phyloP scores from a whole-genome alignment of 2,113 vertebrate genomes.

The Lanius collurio region DNA sequence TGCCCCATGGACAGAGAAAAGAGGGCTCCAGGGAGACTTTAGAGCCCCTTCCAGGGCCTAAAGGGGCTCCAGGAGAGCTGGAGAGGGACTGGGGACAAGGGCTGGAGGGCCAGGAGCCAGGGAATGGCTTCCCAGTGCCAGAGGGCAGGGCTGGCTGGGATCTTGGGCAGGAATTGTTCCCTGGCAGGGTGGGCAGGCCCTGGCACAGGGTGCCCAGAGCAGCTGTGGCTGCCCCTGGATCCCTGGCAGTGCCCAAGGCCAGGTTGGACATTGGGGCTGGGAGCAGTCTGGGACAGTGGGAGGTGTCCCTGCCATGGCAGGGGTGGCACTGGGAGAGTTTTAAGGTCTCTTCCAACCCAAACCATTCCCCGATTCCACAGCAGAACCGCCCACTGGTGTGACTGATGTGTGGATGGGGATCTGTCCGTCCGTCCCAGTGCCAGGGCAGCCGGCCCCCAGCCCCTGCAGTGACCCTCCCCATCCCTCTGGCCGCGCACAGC shows the following conservation, averaged over 20 bases:
- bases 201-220: neutral
- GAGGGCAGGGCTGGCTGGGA: neutral
- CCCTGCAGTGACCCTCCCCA: fast-evolving
- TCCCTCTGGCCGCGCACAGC: neutral
- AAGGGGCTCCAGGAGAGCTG: neutral
- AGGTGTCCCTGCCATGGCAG: neutral
- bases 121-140: neutral
- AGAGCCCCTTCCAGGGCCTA: neutral
- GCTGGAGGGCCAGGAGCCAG: neutral
- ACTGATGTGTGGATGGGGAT: neutral
- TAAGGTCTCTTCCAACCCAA: neutral
- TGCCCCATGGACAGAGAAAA: neutral
- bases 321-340: fast-evolving
- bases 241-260: neutral
- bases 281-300: neutral
- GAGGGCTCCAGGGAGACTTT: neutral
- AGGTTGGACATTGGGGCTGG: neutral
- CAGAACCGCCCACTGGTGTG: neutral
- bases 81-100: neutral
- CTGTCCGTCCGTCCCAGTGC: fast-evolving
- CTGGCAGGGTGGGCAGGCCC: neutral
- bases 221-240: neutral
- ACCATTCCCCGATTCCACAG: fast-evolving
- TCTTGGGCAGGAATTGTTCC: neutral
- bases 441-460: neutral